Conservation (phyloP, 1,140 invertebrate genomes). For the Cyrtorhinus lividipennis region DNA sequence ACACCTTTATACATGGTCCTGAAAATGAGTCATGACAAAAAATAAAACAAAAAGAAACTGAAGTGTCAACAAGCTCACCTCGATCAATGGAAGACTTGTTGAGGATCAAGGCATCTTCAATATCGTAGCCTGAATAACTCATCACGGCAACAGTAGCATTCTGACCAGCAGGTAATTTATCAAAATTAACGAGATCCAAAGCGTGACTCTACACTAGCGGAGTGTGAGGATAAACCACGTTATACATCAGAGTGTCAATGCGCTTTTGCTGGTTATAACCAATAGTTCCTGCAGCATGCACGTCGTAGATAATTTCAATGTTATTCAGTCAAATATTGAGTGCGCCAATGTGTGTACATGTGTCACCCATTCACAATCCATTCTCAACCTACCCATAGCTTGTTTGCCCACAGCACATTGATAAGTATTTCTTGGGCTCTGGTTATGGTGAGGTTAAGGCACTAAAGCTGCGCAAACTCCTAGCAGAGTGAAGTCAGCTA, state of each 20-base stretch:
- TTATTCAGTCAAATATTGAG: no score
- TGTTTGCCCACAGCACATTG: conserved; percentile 99
- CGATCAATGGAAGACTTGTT: conserved; percentile 96
- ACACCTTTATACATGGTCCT: no score
- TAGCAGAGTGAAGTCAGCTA: conserved; percentile 91
- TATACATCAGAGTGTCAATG: conserved; percentile 94
- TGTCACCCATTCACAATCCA: no score
- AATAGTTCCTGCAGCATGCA: conserved; percentile 54
- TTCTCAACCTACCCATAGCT: conserved; percentile 89
- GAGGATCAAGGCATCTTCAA: conserved; percentile 94
- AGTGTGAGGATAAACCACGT: conserved; percentile 89
- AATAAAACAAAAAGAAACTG: no score
- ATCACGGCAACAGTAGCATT: conserved; percentile 98
- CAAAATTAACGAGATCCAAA: conserved; percentile 88
- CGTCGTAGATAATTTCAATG: no score
- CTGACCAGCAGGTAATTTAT: conserved; percentile 96
- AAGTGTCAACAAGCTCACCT: no score
- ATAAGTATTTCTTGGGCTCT: conserved; percentile 97
- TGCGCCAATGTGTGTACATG: no score
- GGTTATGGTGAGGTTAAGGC: conserved; percentile 98
- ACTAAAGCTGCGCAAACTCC: conserved; percentile 95
- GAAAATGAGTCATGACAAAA: no score
- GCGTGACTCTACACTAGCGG: conserved; percentile 93
- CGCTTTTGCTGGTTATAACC: conserved; percentile 94
- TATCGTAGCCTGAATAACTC: conserved; percentile 99